Conservation (phyloP, 2,888 invertebrate species). For the Andrena chrysosceles region DNA sequence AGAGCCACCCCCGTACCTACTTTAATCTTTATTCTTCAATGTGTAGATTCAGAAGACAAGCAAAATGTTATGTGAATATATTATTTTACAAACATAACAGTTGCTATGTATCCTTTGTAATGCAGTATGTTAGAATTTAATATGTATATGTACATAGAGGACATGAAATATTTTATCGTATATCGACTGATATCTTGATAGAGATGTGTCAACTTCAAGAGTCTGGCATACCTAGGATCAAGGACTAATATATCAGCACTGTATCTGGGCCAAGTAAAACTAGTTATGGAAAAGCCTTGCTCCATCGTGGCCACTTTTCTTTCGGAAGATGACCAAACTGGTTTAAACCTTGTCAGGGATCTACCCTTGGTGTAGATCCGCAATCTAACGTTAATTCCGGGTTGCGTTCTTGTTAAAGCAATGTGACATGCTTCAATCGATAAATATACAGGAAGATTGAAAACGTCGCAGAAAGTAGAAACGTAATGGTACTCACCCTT, state of each 20-base stretch:
- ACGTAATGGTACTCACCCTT: not conserved
- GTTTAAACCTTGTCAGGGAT: constrained; percentile 58
- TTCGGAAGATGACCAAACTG: constrained; percentile 68
- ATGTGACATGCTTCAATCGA: constrained; percentile 3
- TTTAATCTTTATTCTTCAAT: no score
- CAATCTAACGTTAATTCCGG: constrained; percentile 65
- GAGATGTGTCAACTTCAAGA: constrained; percentile 31
- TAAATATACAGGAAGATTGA: not conserved
- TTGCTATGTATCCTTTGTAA: no score
- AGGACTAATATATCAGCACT: constrained; percentile 51
- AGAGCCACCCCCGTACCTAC: no score
- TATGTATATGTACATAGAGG: no score
- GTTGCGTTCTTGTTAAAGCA: constrained; percentile 26
- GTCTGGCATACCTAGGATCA: constrained; percentile 23
- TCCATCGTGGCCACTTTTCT: constrained; percentile 67
- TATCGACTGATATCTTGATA: not conserved
- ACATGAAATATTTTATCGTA: not conserved
- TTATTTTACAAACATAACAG: no score
- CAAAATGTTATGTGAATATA: no score
- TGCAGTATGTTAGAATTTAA: no score
- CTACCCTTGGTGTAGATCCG: constrained; percentile 51
- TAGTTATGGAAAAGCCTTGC: constrained; percentile 74
- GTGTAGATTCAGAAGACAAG: no score
- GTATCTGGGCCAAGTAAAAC: constrained; percentile 76
- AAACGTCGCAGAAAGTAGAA: no score